Evolutionary conservation across 2,888 invertebrate species (phyloP), one percentile per base, ranked within the genome.

Genomic region (Eupithecia centaureata): DNA sequence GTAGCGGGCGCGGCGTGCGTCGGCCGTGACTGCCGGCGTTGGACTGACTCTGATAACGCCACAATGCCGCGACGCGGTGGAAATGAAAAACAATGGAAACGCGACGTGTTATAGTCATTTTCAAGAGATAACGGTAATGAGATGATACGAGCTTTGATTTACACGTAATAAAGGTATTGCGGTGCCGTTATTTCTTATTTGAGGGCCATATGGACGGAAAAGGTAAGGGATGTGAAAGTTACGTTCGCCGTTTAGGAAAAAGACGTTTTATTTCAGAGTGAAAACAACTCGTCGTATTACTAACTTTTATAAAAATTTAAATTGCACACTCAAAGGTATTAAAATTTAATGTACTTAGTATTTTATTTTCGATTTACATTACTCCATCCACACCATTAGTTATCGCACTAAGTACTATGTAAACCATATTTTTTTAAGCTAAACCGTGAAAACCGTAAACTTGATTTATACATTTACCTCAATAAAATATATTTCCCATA

Each of bases 31-130:
- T 85, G 77, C 82, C 85, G 85, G 81, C 80, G 81, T 78, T 81
- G 77, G 80, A 92, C 91, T 92, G 90, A 84, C 81, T 77, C 79
- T 91, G 92, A 92, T 92, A 92, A 92, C 81, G 76, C 76, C 79
- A 73, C 86, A 85, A 85, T 83, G 84, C 83, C 76, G 79, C 77
- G 76, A 63, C 79, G 70, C 63, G 79, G 78, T 85, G 86, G 82
- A 89, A 90, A 90, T 89, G 86, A 83, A 88, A 90, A 90, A 91
- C 88, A 90, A 88, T 90, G 87, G 83, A 87, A 89, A 91, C 81
- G 79, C 80, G 81, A 79, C 80, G 73, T 79, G 76, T 82, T 82
- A 82, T 80, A 79, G 81, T 80, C 81, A 81, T 81, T 81, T 77
- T 73, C 75, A 71, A 68, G 72, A 81, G 82, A 85, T 84, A 85